Conservation (phyloP, 2,888 invertebrate genomes). For the Synanthedon tipuliformis region DNA sequence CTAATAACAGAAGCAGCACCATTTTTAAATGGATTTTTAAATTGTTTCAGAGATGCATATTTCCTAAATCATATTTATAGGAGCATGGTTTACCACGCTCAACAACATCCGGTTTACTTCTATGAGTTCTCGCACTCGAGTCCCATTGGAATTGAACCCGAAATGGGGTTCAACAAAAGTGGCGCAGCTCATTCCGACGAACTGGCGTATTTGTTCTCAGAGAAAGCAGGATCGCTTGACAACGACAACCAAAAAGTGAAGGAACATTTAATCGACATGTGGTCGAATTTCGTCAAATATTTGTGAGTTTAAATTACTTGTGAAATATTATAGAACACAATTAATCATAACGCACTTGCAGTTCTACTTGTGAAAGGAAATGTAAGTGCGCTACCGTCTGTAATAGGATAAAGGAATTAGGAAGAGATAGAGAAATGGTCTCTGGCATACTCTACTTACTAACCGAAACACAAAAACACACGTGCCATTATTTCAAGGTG, state of each 20-base stretch:
- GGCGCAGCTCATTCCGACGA: slow-evolving; percentile 60
- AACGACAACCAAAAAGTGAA: slow-evolving; percentile 39
- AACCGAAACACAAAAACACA: too few relatives aligned
- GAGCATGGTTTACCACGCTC: slow-evolving; percentile 35
- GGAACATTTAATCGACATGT: slow-evolving; percentile 29
- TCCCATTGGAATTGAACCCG: slow-evolving; percentile 30
- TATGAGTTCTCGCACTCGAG: slow-evolving; percentile 50
- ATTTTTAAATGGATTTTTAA: too few relatives aligned
- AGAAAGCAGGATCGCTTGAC: slow-evolving; percentile 18
- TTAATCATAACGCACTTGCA: neutral
- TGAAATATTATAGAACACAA: neutral
- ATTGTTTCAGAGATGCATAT: slow-evolving; percentile 42
- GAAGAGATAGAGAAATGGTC: too few relatives aligned
- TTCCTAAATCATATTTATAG: slow-evolving; percentile 46
- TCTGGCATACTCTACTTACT: too few relatives aligned
- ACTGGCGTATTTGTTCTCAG: slow-evolving; percentile 42
- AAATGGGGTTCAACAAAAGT: slow-evolving; percentile 27
- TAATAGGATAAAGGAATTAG: too few relatives aligned
- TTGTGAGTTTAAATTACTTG: slow-evolving; percentile 30
- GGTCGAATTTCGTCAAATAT: slow-evolving; percentile 53
- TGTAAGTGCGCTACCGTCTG: too few relatives aligned
- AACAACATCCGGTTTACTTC: slow-evolving; percentile 31
- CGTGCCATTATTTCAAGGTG: too few relatives aligned
- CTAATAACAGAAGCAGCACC: too few relatives aligned
- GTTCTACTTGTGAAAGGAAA: too few relatives aligned